Base-by-base conservation (phyloP, 2,797 vertebrate genomes). In the Podarcis lilfordi region DNA sequence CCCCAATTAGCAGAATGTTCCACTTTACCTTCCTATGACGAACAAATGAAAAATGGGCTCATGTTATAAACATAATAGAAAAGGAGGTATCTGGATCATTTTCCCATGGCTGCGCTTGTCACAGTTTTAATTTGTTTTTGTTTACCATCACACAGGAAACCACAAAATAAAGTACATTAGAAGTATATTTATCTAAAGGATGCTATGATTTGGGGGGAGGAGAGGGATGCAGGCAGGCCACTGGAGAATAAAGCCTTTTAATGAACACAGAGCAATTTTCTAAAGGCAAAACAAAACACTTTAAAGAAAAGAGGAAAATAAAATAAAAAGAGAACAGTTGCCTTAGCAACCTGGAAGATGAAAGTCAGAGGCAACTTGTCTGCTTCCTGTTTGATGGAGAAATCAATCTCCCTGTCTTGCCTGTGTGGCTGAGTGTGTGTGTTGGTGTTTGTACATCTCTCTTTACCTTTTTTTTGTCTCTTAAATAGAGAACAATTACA, bases 221-320 rank as follows among this genome's bases (percentile, higher is more conserved):
- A 1, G 3, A 50, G 10, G n/a, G 64, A 61, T 82, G 80, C 29
- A 3, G n/a, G 11, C 84, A 69, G 69, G 17, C 78, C 82, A 43
- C 23, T 0, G 0, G 32, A 84, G 23, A 15, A 91, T 91, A 87
- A 17, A 0, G 0, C 4, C 1, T 40, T 89, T 85, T 50, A 50
- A 93, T 40, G 69, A 86, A 75, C 0, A 0, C 0, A 1, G 17
- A 37, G 72, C 79, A 74, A 91, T 93, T 88, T 90, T 69, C 45
- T 6, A 61, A 80, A 85, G 69, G 80, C 29, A 90, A 91, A 94
- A 91, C 89, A 87, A 89, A 91, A 86, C 79, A 68, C 29, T 79
- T 89, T 74, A 64, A 50, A 91, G 75, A 1, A 75, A 35, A 84
- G 27, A 9, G 66, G 32, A 29, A 29, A 21, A 35, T 29, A 0